Evolutionary conservation across 2,113 vertebrate species (phyloP).

Genomic region (Circaetus gallicus): DNA sequence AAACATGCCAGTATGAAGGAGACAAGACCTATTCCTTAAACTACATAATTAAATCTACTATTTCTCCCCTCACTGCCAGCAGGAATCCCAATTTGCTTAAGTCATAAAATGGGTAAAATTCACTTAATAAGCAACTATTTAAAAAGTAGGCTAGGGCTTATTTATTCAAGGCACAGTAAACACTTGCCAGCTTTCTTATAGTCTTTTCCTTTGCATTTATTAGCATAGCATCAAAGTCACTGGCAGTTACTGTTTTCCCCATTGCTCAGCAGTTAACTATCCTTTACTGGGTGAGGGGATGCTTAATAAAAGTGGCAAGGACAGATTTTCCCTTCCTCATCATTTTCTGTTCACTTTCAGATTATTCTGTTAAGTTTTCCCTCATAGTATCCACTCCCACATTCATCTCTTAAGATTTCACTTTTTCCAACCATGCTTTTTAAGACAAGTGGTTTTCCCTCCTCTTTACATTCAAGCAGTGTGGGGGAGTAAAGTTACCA

Average conservation of each 20-base stretch:
- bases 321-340: neutral
- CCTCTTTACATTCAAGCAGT: neutral
- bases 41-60: neutral
- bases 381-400: neutral
- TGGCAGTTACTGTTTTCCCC: neutral
- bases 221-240: neutral
- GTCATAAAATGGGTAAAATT: slow-evolving; percentile 5
- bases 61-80: neutral
- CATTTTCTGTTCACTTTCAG: neutral
- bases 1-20: neutral
- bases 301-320: neutral
- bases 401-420: neutral
- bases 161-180: slow-evolving; percentile 2
- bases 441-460: neutral
- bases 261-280: neutral
- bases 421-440: neutral
- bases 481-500: neutral
- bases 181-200: neutral
- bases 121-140: slow-evolving; percentile 15
- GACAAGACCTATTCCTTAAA: neutral
- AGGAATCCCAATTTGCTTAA: neutral
- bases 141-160: neutral
- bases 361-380: neutral
- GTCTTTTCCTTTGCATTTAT: neutral
- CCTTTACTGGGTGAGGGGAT: neutral